A percentile compares a stretch with the other conserved stretches of the same genome.
Evolutionary conservation across 1,140 invertebrate genomes (phyloP).

Genomic region (fruit fly (Drosophila melanogaster)): Release_6_plus_ISO1_MT NT_033777.3:9793501-9794000

Average conservation of each 20-base stretch:
- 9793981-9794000: constrained; percentile 72
- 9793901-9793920: constrained; percentile 79
- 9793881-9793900: constrained; percentile 78
- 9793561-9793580: constrained; percentile 82
- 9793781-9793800: constrained; percentile 85
- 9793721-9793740: constrained; percentile 68
- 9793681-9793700: constrained; percentile 52
- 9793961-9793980: not conserved
- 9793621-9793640: not conserved
- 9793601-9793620: not conserved
- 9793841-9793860: constrained; percentile 71
- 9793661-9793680: constrained; percentile 19
- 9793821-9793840: constrained; percentile 86
- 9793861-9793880: constrained; percentile 77
- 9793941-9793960: not conserved
- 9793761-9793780: constrained; percentile 57
- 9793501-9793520: constrained; percentile 70
- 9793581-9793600: constrained; percentile 83
- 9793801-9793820: constrained; percentile 86
- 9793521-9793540: constrained; percentile 66
- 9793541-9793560: constrained; percentile 77
- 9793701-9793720: constrained; percentile 25
- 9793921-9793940: constrained; percentile 33
- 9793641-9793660: not conserved
- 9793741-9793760: constrained; percentile 33